Conservation (phyloP, 2,797 vertebrate genomes). For the Sebastes oblongus region DNA sequence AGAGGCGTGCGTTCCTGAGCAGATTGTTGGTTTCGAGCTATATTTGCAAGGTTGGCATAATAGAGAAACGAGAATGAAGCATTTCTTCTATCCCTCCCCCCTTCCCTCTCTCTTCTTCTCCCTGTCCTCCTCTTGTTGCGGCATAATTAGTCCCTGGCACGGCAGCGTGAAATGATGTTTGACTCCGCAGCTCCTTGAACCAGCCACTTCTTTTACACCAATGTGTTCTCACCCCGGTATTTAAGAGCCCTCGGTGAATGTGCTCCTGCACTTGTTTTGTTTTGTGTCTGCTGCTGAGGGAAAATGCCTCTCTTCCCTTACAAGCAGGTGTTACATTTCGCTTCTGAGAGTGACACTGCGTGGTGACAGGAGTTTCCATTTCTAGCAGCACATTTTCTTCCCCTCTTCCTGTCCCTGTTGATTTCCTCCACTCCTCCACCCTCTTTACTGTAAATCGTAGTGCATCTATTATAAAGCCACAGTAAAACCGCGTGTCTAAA, state of each 20-base stretch:
- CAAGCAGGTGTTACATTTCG: conserved; percentile 43
- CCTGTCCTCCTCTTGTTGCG: conserved; percentile 15
- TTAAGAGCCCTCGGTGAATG: not conserved
- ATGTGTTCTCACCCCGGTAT: conserved; percentile 18
- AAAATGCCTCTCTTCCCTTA: conserved; percentile 15
- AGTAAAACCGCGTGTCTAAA: not conserved
- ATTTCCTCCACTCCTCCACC: not conserved
- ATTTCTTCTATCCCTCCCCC: not conserved
- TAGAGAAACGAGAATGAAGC: conserved; percentile 32
- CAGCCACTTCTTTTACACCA: conserved; percentile 5
- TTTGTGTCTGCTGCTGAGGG: not conserved
- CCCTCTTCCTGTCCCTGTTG: not conserved
- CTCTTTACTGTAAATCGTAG: not conserved
- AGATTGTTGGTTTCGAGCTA: conserved; percentile 17
- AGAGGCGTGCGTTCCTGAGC: not conserved
- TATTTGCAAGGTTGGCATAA: conserved; percentile 44
- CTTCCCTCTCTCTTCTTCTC: not conserved
- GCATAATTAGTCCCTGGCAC: conserved; percentile 41
- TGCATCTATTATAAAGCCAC: not conserved
- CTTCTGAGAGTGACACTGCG: conserved; percentile 36
- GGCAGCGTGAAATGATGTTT: conserved; percentile 39
- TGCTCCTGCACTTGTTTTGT: conserved; percentile 6
- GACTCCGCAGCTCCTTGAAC: conserved; percentile 39
- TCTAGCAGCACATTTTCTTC: not conserved
- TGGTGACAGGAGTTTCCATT: conserved; percentile 35